These are phyloP conservation scores for Carpatolechia fugitivella DNA, from an alignment of 2,888 invertebrate genomes.

Conservation along the genomic window DNA sequence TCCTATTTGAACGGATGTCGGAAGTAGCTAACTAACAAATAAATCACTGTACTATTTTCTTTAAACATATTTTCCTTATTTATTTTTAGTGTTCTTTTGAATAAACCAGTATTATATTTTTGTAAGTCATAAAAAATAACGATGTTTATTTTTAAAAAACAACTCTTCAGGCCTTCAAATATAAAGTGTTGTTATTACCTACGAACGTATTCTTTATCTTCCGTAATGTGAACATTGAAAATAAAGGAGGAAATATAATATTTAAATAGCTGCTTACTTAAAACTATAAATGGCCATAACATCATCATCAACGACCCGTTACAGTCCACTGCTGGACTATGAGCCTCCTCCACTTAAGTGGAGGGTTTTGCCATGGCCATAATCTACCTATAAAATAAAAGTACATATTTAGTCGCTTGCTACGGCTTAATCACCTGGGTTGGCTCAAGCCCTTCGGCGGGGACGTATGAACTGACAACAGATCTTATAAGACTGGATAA, in stretches of 20 bases:
- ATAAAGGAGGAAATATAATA: neutral
- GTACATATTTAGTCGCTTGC: no score
- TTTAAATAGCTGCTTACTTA: neutral
- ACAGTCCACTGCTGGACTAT: no score
- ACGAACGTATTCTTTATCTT: neutral
- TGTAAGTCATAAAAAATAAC: neutral
- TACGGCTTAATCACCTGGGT: no score
- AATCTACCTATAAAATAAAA: no score
- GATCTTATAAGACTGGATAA: no score
- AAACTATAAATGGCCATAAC: neutral
- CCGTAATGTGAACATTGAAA: neutral
- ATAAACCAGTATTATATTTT: neutral
- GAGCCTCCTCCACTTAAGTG: no score
- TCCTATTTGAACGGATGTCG: slow-evolving; percentile 13
- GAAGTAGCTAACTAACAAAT: neutral
- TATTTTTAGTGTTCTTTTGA: neutral
- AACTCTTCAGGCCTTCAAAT: neutral
- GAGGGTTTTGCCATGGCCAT: no score
- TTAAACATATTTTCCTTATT: neutral
- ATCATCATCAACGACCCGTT: neutral
- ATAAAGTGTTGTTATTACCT: neutral
- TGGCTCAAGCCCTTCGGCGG: no score
- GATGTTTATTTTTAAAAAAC: neutral
- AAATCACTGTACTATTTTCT: neutral
- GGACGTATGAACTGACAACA: no score